Evolutionary conservation across 2,797 vertebrate species (phyloP), one percentile per base, ranked within the genome.

Genomic region (Micropoecilia bifurca): DNA sequence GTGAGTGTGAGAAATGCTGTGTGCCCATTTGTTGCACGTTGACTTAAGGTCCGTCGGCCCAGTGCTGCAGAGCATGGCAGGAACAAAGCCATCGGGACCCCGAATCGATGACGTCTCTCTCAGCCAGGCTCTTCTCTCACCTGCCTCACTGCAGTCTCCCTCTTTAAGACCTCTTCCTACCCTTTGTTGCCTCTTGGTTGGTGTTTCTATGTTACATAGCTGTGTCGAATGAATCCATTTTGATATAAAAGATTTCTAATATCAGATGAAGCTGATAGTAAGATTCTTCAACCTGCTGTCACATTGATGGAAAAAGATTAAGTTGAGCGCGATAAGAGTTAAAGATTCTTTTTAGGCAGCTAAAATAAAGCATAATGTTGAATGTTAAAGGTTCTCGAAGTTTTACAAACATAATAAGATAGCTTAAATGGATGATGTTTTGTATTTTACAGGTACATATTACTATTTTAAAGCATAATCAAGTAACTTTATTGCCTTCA

Each of bases 61-160:
- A 88, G 93, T 90, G 91, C 92, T 91, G 80, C 89, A 89, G 91
- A 93, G 89, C 93, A 92, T 92, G 90, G 88, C 90, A 89, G 89
- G 89, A 90, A 93, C 92, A 93, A 92, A 94, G 88, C 95, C 90
- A 89, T 87, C 76, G 93, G 91, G 93, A 92, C 91, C 78, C 84
- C 33, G 90, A 93, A 89, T 91, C 92, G 88, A 87, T 93, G 93
- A 94, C 90, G 94, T 93, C 91, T 94, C 90, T 92, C 83, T 92
- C 87, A 82, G 79, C 76, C 16, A 80, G 77, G 61, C 72, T 83
- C 41, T 88, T 61, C 82, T 69, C 25, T 80, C 80, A 78, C 87
- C 83, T 85, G 72, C 79, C 83, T 57, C 81, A 10, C 81, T 74
- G 22, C 9, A n/a, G 22, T 77, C 45, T 20, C 68, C 71, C 43